A percentile compares a stretch with the other conserved stretches of the same genome.
phyloP scores from a whole-genome alignment of 2,113 vertebrate genomes.

The Cnemophilus loriae region DNA sequence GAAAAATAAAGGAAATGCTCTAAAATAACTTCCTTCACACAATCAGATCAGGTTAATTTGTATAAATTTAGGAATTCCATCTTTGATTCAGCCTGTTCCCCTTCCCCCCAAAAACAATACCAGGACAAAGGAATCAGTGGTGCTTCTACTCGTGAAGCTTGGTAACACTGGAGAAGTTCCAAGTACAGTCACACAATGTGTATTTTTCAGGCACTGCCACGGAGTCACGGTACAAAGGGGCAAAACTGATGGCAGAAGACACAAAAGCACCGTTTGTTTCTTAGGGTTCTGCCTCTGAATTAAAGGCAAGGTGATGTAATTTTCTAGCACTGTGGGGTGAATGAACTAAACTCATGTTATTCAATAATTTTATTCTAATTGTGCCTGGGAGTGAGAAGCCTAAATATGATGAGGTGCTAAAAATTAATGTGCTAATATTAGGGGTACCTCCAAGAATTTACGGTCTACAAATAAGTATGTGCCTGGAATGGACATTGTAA shows the following conservation, averaged over 20 bases:
- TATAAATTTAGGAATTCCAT: slow-evolving; percentile 43
- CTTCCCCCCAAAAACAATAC: not conserved
- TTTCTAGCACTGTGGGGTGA: not conserved
- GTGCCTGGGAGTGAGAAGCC: not conserved
- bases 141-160: not conserved
- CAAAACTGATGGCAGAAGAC: not conserved
- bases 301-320: not conserved
- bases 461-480: not conserved
- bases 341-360: not conserved
- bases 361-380: not conserved
- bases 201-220: not conserved
- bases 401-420: not conserved
- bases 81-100: not conserved
- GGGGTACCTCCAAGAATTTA: not conserved
- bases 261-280: not conserved
- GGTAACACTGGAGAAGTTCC: not conserved
- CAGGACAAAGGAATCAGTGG: not conserved
- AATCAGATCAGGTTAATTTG: slow-evolving; percentile 39
- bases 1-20: slow-evolving; percentile 39
- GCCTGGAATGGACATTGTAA: not conserved
- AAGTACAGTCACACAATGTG: not conserved
- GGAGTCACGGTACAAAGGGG: not conserved
- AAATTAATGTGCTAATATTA: not conserved
- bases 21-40: slow-evolving; percentile 57
- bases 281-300: not conserved